A percentile compares a stretch with the other conserved stretches of the same genome.
Conservation (phyloP, 2,797 vertebrate genomes). For the Sebastes taczanowskii region DNA sequence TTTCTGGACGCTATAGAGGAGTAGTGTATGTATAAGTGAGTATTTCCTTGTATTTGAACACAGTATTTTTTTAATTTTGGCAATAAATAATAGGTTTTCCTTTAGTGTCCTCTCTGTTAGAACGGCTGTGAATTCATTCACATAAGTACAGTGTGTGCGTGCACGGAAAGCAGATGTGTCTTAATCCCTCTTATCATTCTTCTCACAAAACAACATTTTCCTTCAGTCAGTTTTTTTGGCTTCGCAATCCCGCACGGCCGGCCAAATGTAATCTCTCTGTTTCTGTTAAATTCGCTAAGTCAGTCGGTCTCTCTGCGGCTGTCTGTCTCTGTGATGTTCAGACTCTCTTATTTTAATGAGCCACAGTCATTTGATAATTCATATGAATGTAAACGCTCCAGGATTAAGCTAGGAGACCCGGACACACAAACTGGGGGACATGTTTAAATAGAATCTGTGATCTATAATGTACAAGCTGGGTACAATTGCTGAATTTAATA, state of each 20-base stretch:
- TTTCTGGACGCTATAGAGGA: background rate
- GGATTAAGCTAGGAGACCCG: background rate
- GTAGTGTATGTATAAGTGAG: background rate
- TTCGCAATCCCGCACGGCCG: background rate
- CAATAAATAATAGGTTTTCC: background rate
- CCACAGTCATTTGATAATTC: background rate
- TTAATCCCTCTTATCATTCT: conserved; percentile 55
- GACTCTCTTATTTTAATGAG: background rate
- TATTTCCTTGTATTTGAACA: background rate
- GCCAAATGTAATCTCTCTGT: conserved; percentile 12
- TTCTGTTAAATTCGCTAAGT: conserved; percentile 24
- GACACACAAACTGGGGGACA: background rate
- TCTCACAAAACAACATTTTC: conserved; percentile 36
- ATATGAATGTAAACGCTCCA: background rate
- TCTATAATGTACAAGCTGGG: background rate
- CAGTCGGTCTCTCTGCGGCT: background rate
- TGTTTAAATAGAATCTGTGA: background rate
- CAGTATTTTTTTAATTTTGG: background rate
- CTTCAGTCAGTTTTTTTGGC: background rate
- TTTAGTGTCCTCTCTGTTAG: background rate
- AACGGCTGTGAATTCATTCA: conserved; percentile 34
- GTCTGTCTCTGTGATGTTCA: background rate
- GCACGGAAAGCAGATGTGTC: conserved; percentile 29
- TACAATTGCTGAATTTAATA: background rate
- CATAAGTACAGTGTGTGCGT: conserved; percentile 23